These are phyloP conservation scores for Passer domesticus DNA, from an alignment of 2,113 vertebrate genomes.

Conservation along the genomic window DNA sequence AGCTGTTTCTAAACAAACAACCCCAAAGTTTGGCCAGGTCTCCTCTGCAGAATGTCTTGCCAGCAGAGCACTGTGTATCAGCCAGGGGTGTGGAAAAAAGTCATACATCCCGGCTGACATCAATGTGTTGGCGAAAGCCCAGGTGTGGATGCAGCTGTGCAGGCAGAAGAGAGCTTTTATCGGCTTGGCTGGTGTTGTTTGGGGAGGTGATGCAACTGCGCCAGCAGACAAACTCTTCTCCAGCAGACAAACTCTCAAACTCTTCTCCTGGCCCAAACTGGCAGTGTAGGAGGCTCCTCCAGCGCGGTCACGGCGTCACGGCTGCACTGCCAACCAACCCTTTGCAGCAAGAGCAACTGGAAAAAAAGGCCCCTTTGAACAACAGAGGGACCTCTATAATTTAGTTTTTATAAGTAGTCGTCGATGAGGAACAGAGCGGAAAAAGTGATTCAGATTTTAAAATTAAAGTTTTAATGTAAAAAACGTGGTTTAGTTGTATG, in stretches of 20 bases:
- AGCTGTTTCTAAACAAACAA: slow-evolving; percentile 31
- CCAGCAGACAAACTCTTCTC: background rate
- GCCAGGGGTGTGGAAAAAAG: slow-evolving; percentile 48
- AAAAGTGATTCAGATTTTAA: background rate
- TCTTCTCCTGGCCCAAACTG: background rate
- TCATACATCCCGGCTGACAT: slow-evolving; percentile 27
- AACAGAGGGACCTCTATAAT: background rate
- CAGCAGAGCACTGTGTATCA: background rate
- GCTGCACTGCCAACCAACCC: background rate
- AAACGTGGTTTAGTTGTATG: background rate
- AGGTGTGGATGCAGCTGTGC: slow-evolving; percentile 56
- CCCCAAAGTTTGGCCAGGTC: slow-evolving; percentile 24
- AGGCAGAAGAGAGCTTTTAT: slow-evolving; percentile 2
- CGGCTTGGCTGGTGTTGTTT: background rate
- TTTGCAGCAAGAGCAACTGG: background rate
- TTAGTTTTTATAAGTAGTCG: background rate
- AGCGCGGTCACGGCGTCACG: background rate
- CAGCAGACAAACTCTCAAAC: background rate
- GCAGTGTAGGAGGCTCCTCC: background rate
- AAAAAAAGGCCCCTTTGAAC: background rate
- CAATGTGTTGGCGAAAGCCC: background rate
- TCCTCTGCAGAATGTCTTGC: background rate
- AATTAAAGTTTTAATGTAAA: background rate
- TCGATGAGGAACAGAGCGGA: background rate
- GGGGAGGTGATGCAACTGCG: background rate